Conservation (phyloP, 2,888 invertebrate genomes). For the Callyntrura sp. region DNA sequence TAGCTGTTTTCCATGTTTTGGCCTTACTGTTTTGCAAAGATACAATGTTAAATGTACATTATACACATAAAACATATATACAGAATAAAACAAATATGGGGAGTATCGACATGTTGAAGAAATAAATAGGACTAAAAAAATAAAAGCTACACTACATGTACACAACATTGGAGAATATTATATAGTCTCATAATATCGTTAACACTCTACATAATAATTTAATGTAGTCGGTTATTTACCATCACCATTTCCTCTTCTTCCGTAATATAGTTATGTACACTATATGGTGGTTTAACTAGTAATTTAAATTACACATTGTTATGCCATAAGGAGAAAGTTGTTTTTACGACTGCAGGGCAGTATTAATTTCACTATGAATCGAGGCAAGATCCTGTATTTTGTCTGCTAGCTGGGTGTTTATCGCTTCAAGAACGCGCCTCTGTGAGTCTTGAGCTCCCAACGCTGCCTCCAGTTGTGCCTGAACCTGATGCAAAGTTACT, state of each 20-base stretch:
- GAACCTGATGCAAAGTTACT: constrained; percentile 90
- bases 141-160: constrained; percentile 14
- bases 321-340: constrained; percentile 50
- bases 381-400: constrained; percentile 92
- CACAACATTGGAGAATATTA: not conserved
- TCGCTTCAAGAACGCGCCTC: constrained; percentile 90
- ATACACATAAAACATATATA: too few relatives aligned
- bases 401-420: constrained; percentile 93
- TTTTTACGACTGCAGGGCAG: constrained; percentile 91
- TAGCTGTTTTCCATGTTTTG: constrained; percentile 29
- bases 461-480: constrained; percentile 92
- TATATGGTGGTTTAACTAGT: constrained; percentile 7
- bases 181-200: not conserved
- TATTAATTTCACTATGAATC: constrained; percentile 93
- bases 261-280: constrained; percentile 17
- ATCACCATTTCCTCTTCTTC: not conserved
- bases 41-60: too few relatives aligned
- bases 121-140: not conserved
- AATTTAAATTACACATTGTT: constrained; percentile 17
- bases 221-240: constrained; percentile 20
- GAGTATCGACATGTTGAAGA: too few relatives aligned
- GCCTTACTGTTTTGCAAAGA: constrained; percentile 13
- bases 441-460: constrained; percentile 93
- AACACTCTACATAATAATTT: not conserved
- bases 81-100: too few relatives aligned